These are phyloP conservation scores for Notodonta ziczac DNA, from an alignment of 2,888 invertebrate genomes.

Conservation along the genomic window DNA sequence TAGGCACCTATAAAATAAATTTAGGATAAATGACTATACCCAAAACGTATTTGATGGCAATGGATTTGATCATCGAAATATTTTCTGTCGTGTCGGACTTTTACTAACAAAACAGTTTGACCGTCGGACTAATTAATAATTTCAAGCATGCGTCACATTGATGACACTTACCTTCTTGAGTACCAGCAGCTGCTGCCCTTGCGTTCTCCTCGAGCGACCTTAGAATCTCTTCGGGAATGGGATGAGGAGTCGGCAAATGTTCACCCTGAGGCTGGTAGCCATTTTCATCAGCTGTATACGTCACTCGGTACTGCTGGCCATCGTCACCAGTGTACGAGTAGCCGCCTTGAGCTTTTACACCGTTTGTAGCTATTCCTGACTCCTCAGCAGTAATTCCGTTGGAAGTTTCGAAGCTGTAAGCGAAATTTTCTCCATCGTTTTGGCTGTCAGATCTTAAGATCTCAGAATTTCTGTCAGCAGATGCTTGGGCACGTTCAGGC, in stretches of 20 bases:
- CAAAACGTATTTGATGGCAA: background rate
- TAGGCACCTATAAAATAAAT: constrained; percentile 67
- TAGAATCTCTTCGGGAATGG: constrained; percentile 75
- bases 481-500: constrained; percentile 68
- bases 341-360: constrained; percentile 74
- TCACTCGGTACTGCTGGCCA: constrained; percentile 68
- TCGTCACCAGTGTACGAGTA: constrained; percentile 77
- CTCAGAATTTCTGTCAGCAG: constrained; percentile 67
- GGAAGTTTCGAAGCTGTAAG: constrained; percentile 75
- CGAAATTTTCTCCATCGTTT: constrained; percentile 71
- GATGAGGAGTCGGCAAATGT: constrained; percentile 75
- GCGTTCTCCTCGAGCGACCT: constrained; percentile 75
- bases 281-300: constrained; percentile 78
- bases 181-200: constrained; percentile 73
- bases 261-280: constrained; percentile 74
- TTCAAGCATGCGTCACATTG: too few relatives aligned
- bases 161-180: constrained; percentile 68
- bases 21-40: background rate
- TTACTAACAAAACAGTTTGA: too few relatives aligned
- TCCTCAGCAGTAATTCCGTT: constrained; percentile 79
- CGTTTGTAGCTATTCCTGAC: constrained; percentile 72
- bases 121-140: too few relatives aligned
- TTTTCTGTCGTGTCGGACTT: too few relatives aligned
- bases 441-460: constrained; percentile 69
- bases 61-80: too few relatives aligned